These are phyloP conservation scores for Thymallus thymallus DNA, from an alignment of 2,113 vertebrate species.

Conservation along the genomic window DNA sequence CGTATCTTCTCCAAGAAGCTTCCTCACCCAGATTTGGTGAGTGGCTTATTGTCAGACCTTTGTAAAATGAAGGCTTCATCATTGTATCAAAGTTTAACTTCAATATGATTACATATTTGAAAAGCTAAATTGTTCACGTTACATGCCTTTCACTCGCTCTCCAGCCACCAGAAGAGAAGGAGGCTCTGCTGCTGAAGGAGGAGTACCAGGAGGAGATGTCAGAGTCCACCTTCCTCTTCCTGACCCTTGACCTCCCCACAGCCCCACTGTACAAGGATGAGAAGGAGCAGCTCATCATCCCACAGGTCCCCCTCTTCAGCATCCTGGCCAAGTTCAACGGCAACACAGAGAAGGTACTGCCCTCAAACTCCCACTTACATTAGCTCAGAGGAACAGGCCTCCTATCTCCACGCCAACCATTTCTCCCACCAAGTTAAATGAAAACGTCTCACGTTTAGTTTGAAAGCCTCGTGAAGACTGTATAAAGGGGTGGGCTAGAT, in stretches of 20 bases:
- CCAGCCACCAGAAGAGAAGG: conserved; percentile 90
- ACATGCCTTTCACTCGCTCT: not conserved
- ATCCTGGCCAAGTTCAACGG: conserved; percentile 96
- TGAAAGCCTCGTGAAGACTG: too few relatives aligned
- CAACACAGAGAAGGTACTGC: conserved; percentile 88
- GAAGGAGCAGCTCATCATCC: conserved; percentile 98
- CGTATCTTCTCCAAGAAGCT: conserved; percentile 97
- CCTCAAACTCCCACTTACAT: not conserved
- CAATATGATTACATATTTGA: not conserved
- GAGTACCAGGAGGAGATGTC: conserved; percentile 96
- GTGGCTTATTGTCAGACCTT: conserved; percentile 31
- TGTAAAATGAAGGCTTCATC: not conserved
- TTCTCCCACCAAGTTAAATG: not conserved
- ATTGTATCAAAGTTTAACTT: not conserved
- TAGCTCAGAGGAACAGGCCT: not conserved
- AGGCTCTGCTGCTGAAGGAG: conserved; percentile 82
- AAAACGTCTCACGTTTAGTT: too few relatives aligned
- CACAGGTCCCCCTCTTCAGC: conserved; percentile 96
- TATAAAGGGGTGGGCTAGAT: too few relatives aligned
- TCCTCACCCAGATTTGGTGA: conserved; percentile 92
- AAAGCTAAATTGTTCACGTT: not conserved
- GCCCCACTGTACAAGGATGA: conserved; percentile 97
- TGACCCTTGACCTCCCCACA: conserved; percentile 93
- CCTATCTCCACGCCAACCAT: not conserved
- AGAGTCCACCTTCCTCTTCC: conserved; percentile 92